phyloP scores from a whole-genome alignment of 2,797 vertebrate genomes.

The Cossypha niveicapilla region DNA sequence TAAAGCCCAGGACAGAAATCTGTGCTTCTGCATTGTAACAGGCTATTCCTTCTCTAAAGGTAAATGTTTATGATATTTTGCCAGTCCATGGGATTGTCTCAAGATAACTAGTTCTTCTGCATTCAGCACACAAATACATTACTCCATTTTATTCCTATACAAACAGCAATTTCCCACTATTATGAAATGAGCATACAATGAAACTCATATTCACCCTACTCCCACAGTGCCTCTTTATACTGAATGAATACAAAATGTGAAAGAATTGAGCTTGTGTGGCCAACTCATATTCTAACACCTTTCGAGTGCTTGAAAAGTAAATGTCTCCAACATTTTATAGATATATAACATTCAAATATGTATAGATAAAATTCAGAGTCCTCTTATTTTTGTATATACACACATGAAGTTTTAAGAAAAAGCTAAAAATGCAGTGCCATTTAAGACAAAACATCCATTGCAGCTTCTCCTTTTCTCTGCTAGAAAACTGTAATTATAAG shows the following conservation, averaged over 20 bases:
- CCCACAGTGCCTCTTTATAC: not conserved
- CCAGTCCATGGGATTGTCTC: not conserved
- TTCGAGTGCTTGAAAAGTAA: not conserved
- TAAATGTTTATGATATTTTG: conserved; percentile 28
- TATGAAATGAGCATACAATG: not conserved
- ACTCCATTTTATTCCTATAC: conserved; percentile 12
- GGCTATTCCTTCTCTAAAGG: conserved; percentile 20
- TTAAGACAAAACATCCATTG: not conserved
- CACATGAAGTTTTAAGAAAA: not conserved
- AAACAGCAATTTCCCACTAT: conserved; percentile 34
- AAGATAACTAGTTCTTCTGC: conserved; percentile 12
- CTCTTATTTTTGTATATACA: not conserved
- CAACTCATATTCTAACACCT: not conserved
- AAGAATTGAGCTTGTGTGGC: not conserved
- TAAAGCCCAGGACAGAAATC: not conserved
- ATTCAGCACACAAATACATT: conserved; percentile 28
- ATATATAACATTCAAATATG: not conserved
- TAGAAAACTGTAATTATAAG: conserved; percentile 42
- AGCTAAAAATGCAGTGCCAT: not conserved
- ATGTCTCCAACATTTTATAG: not conserved
- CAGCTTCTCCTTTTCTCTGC: not conserved
- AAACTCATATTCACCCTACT: not conserved
- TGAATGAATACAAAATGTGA: not conserved
- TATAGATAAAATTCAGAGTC: not conserved
- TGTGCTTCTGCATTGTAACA: conserved; percentile 31